phyloP scores from a whole-genome alignment of 2,797 vertebrate genomes.

The Sebastes dallii region DNA sequence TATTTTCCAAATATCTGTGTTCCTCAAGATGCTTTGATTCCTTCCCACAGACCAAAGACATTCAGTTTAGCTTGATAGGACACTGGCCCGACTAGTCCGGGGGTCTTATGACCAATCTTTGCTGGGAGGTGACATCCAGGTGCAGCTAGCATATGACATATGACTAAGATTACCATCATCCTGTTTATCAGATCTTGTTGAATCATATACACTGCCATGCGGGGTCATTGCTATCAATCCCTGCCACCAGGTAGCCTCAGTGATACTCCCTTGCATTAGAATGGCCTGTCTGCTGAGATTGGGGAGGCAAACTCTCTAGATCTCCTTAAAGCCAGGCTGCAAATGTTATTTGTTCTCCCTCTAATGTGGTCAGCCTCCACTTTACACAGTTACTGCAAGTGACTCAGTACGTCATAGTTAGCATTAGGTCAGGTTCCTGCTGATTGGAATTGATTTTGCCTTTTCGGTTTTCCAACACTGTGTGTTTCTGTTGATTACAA shows the following conservation, averaged over 20 bases:
- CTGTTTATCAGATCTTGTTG: not conserved
- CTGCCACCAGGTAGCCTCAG: not conserved
- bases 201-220: not conserved
- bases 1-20: not conserved
- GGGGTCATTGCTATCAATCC: constrained; percentile 33
- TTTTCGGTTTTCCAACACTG: constrained; percentile 43
- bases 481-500: constrained; percentile 60
- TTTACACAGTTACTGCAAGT: constrained; percentile 38
- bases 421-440: constrained; percentile 47
- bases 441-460: constrained; percentile 71
- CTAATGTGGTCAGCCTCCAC: constrained; percentile 27
- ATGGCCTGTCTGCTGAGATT: constrained; percentile 1
- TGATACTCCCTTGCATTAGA: constrained; percentile 1
- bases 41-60: not conserved
- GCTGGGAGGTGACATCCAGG: constrained; percentile 8
- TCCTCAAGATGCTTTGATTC: not conserved
- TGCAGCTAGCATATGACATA: constrained; percentile 1
- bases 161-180: not conserved
- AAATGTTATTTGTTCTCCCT: constrained; percentile 46
- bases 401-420: constrained; percentile 51
- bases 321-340: constrained; percentile 18
- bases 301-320: not conserved
- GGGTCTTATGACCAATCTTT: not conserved
- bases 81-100: not conserved
- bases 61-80: not conserved